Percentiles rank a stretch among this genome's conserved stretches.
Evolutionary conservation across 2,797 vertebrate species (phyloP).

Genomic region (Sebastes itinus): DNA sequence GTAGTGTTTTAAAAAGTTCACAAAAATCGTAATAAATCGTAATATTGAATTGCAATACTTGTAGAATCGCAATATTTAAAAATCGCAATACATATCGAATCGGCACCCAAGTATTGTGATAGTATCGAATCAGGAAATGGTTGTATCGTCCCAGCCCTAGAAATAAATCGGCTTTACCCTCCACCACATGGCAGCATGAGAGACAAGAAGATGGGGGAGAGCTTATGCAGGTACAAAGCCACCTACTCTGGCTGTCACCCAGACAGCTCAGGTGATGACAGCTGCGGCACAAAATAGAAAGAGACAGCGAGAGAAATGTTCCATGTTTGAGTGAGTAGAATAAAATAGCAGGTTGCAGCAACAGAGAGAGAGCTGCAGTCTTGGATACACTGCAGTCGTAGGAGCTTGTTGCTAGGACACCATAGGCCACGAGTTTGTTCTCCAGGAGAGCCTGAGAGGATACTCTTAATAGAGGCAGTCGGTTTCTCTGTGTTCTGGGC

Average conservation of each 20-base stretch:
- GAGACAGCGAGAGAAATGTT: slow-evolving; percentile 52
- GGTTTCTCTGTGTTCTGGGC: slow-evolving; percentile 60
- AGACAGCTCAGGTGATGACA: slow-evolving; percentile 45
- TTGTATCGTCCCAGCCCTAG: no score
- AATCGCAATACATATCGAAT: no score
- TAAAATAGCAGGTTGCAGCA: slow-evolving; percentile 73
- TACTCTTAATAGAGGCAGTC: slow-evolving; percentile 65
- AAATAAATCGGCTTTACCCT: background rate
- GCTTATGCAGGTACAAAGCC: slow-evolving; percentile 15
- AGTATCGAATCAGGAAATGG: no score
- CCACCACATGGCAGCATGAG: background rate
- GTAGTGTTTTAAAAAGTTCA: no score
- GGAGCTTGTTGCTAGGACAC: slow-evolving; percentile 87
- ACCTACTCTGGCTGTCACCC: slow-evolving; percentile 14
- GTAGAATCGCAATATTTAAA: no score
- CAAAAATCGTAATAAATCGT: no score
- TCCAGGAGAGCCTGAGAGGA: slow-evolving; percentile 67
- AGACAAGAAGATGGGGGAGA: slow-evolving; percentile 3
- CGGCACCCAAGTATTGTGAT: no score
- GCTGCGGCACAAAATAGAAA: slow-evolving; percentile 42
- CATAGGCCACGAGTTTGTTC: slow-evolving; percentile 73
- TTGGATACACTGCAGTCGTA: slow-evolving; percentile 76
- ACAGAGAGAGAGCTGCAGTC: slow-evolving; percentile 64
- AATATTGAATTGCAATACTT: no score
- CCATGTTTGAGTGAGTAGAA: slow-evolving; percentile 61